phyloP scores from a whole-genome alignment of 2,113 vertebrate genomes.

The Aldabrachelys gigantea region DNA sequence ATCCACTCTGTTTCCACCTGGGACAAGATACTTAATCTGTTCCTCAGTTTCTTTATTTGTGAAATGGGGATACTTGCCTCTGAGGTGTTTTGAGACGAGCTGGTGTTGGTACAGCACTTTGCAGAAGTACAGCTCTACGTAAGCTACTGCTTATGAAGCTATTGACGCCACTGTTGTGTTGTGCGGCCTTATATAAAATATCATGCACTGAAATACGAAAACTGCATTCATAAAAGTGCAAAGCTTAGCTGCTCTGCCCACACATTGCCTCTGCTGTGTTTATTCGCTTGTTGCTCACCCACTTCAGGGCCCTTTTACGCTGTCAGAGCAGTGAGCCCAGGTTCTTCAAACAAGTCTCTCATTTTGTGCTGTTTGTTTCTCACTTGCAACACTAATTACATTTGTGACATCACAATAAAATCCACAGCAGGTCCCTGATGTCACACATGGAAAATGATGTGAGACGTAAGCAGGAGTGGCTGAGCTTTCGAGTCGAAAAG shows the following conservation, averaged over 20 bases:
- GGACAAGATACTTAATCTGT: neutral
- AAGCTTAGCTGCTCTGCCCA: slow-evolving; percentile 50
- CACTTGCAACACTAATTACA: neutral
- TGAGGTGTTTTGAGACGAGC: fast-evolving
- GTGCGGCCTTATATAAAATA: neutral
- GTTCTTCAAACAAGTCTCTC: neutral
- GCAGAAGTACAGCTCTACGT: too few relatives aligned
- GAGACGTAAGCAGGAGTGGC: neutral
- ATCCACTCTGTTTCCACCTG: neutral
- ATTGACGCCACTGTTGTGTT: too few relatives aligned
- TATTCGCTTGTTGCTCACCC: slow-evolving; percentile 61
- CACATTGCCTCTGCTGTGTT: slow-evolving; percentile 26
- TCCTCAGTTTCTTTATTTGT: too few relatives aligned
- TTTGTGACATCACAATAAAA: slow-evolving; percentile 29
- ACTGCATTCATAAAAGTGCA: neutral
- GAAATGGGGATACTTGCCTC: neutral
- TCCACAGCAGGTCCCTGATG: neutral
- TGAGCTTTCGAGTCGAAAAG: neutral
- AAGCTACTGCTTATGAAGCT: too few relatives aligned
- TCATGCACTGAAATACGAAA: slow-evolving; percentile 38
- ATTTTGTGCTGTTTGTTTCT: slow-evolving; percentile 10
- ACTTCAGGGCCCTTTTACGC: slow-evolving; percentile 49
- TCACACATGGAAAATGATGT: neutral
- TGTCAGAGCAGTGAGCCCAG: slow-evolving; percentile 21
- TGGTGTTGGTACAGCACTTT: neutral